These are phyloP conservation scores for Contarinia nasturtii DNA, from an alignment of 1,140 invertebrate species.

Conservation along the genomic window DNA sequence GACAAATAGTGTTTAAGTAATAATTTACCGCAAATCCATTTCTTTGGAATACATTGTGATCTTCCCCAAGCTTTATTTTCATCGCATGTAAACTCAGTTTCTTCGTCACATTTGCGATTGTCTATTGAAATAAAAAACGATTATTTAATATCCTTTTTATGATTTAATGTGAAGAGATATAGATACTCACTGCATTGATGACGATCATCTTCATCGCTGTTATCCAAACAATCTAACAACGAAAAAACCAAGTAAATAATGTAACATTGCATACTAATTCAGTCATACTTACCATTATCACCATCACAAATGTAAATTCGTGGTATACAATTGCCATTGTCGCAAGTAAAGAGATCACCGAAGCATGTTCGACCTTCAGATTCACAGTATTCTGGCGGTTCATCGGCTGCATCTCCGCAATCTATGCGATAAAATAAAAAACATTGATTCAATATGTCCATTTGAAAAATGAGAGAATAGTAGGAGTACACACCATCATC, in stretches of 20 bases:
- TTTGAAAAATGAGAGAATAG: conserved; percentile 18
- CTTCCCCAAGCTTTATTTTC: conserved; percentile 80
- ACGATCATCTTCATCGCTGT: conserved; percentile 74
- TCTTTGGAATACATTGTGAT: conserved; percentile 80
- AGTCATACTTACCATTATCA: conserved; percentile 28
- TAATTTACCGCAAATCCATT: conserved; percentile 94
- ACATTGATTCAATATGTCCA: conserved; percentile 24
- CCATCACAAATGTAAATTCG: conserved; percentile 95
- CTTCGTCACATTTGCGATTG: conserved; percentile 75
- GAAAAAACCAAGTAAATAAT: conserved; percentile 29
- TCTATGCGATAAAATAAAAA: conserved; percentile 78
- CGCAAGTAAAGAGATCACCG: conserved; percentile 86
- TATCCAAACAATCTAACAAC: conserved; percentile 58
- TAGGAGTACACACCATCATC: conserved; percentile 30
- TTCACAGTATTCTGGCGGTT: conserved; percentile 80
- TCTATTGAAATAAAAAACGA: conserved; percentile 26
- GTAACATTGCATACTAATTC: no score
- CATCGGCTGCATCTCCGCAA: conserved; percentile 75
- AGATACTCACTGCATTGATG: conserved; percentile 68
- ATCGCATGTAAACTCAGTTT: conserved; percentile 78
- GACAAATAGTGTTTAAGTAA: no score
- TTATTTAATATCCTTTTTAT: neutral
- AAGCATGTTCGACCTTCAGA: conserved; percentile 89
- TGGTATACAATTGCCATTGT: conserved; percentile 92
- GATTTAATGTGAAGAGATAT: no score